These are phyloP conservation scores for Dendropsophus ebraccatus DNA, from an alignment of 2,113 vertebrate genomes.

Conservation along the genomic window DNA sequence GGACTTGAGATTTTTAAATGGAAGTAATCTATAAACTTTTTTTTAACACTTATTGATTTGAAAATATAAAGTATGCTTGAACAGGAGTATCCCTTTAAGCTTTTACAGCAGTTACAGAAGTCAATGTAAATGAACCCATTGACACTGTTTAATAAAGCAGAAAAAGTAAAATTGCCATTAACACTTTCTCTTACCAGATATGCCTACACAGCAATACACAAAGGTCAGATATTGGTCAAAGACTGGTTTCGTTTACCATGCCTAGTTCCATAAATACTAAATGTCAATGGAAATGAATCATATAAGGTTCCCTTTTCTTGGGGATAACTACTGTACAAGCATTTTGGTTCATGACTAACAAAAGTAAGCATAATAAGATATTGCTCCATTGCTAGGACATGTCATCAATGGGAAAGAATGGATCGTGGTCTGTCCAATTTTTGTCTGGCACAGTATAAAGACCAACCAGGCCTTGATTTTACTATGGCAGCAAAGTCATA, in stretches of 20 bases:
- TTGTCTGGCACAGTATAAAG: neutral
- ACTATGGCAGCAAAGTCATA: neutral
- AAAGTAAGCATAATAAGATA: neutral
- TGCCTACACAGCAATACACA: neutral
- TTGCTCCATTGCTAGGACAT: neutral
- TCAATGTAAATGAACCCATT: neutral
- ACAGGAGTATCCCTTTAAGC: no score
- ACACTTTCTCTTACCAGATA: neutral
- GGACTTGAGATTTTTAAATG: no score
- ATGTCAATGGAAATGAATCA: neutral
- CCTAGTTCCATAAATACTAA: neutral
- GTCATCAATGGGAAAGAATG: neutral
- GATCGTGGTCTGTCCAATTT: neutral
- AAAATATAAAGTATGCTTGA: no score
- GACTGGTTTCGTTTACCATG: neutral
- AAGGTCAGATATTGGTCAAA: neutral
- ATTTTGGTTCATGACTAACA: neutral
- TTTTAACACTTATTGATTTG: no score
- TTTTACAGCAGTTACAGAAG: no score
- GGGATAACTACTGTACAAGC: neutral
- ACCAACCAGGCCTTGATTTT: neutral
- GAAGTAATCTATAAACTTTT: no score
- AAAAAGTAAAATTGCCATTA: neutral
- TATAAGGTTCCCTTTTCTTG: neutral
- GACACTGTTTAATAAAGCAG: neutral